A percentile compares a stretch with the other conserved stretches of the same genome.
These are phyloP conservation scores for Geodia barretti DNA, from an alignment of 37 sponge, comb jelly and placozoan genomes.

Conservation along the genomic window DNA sequence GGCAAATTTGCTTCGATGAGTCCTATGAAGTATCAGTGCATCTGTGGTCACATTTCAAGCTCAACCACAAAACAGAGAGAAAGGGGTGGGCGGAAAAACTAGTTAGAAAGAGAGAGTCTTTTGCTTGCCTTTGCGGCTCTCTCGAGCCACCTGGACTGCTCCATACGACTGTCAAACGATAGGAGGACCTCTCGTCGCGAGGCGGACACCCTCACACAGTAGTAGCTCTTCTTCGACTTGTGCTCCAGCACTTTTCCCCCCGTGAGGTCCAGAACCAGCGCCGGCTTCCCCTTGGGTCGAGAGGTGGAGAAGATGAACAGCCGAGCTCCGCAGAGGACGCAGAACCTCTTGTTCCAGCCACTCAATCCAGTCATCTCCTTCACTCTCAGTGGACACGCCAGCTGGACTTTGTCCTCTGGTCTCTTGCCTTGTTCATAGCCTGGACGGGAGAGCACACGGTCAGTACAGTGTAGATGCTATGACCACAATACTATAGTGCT, in stretches of 20 bases:
- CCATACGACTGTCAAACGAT: constrained; percentile 61
- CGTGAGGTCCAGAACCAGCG: constrained; percentile 42
- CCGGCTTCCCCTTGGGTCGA: constrained; percentile 63
- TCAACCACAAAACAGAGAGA: too few relatives aligned
- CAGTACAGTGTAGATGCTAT: neutral
- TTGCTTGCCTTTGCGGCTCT: constrained; percentile 66
- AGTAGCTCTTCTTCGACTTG: constrained; percentile 50
- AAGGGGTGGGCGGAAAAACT: neutral
- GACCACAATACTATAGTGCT: neutral
- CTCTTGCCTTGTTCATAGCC: constrained; percentile 57
- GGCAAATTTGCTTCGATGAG: too few relatives aligned
- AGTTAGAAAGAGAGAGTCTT: neutral
- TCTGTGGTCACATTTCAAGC: too few relatives aligned
- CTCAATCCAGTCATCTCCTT: constrained; percentile 55
- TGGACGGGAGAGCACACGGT: neutral
- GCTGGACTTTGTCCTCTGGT: constrained; percentile 60
- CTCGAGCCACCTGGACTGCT: constrained; percentile 79
- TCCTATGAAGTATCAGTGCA: too few relatives aligned
- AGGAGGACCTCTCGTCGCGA: constrained; percentile 35
- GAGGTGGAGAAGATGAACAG: constrained; percentile 74
- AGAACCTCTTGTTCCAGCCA: constrained; percentile 74
- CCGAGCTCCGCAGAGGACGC: constrained; percentile 77
- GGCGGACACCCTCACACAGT: constrained; percentile 48
- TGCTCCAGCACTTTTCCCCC: constrained; percentile 58
- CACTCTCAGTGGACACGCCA: constrained; percentile 48